Percentiles rank a stretch among this genome's conserved stretches.
Conservation (phyloP, 2,797 vertebrate species). For the Chelon labrosus region DNA sequence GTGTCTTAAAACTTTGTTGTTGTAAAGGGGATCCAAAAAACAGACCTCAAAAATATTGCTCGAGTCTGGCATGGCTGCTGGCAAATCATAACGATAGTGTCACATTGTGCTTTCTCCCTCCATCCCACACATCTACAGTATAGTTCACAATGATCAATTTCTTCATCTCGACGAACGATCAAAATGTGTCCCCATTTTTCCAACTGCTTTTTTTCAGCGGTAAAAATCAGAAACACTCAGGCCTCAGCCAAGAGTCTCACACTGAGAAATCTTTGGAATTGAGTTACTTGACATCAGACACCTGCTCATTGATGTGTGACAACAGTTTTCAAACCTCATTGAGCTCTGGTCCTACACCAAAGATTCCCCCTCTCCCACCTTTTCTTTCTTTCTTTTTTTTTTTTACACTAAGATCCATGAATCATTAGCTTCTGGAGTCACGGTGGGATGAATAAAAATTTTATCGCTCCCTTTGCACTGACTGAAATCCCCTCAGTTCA, state of each 20-base stretch:
- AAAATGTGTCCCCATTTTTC: slow-evolving; percentile 36
- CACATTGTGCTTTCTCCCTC: neutral
- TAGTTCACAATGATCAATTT: slow-evolving; percentile 17
- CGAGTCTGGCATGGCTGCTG: neutral
- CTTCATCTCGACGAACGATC: slow-evolving; percentile 32
- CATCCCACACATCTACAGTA: neutral
- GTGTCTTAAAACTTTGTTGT: neutral
- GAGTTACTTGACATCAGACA: slow-evolving; percentile 81
- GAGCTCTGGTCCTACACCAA: slow-evolving; percentile 72
- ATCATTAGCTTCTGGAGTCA: slow-evolving; percentile 81
- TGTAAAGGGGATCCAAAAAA: neutral
- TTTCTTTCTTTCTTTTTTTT: slow-evolving; percentile 15
- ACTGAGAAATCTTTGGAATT: slow-evolving; percentile 77
- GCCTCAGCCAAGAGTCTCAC: slow-evolving; percentile 55
- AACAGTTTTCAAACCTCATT: slow-evolving; percentile 85
- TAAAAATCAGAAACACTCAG: slow-evolving; percentile 51
- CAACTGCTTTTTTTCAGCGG: slow-evolving; percentile 4
- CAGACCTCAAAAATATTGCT: neutral
- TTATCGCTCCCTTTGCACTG: slow-evolving; percentile 71
- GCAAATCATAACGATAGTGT: neutral
- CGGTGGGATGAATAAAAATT: slow-evolving; percentile 77
- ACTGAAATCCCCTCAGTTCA: slow-evolving; percentile 73
- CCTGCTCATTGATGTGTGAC: slow-evolving; percentile 78
- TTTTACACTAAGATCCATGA: slow-evolving; percentile 74
- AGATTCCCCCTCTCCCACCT: slow-evolving; percentile 24